Evolutionary conservation across 2,888 invertebrate species (phyloP), one percentile per base, ranked within the genome.

Genomic region (Drosophila yooni): DNA sequence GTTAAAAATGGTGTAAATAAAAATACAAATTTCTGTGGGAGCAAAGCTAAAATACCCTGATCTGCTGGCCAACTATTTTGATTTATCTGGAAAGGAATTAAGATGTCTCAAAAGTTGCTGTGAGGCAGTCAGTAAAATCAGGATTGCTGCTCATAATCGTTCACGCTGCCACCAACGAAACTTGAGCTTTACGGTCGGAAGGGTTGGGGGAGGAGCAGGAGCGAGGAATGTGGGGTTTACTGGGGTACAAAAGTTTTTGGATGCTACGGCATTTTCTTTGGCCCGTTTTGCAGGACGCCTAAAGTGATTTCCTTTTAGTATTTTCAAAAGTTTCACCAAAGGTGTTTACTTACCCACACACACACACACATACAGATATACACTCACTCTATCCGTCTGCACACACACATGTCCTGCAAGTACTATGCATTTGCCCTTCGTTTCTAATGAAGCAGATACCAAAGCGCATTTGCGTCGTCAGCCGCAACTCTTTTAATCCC

Each of bases 271-370:
- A 53, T 54, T 79, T 84, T 91, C 91, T 85, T 88, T 80, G 77
- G 68, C 63, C 70, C 77, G 53, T 71, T 80, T 70, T 72, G 71
- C 70, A 65, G 79, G 65, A 60, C 85, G 90, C 91, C 91, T 76
- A 91, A 91, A 91, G 89, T 91, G 91, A 90, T 90, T 90, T 90
- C 90, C 90, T 90, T 87, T 90, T 90, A 90, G 91, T 83, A 91
- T 91, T 91, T 90, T 91, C 87, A 77, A 83, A 90, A 90, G 79
- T 91, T 91, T 88, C 87, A 68, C 74, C 88, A 73, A 90, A 91
- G 91, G 90, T 91, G 88, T 85, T 84, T 83, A 79, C 76, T 68
- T 73, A 83, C 70, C 53, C 62, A 40, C 52, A 59, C 62, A 48
- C 58, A 59, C 43, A 4, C 63, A 36, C 51, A 61, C 58, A 40